Evolutionary conservation across 2,797 vertebrate species (phyloP).

Genomic region (Sciaenops ocellatus): DNA sequence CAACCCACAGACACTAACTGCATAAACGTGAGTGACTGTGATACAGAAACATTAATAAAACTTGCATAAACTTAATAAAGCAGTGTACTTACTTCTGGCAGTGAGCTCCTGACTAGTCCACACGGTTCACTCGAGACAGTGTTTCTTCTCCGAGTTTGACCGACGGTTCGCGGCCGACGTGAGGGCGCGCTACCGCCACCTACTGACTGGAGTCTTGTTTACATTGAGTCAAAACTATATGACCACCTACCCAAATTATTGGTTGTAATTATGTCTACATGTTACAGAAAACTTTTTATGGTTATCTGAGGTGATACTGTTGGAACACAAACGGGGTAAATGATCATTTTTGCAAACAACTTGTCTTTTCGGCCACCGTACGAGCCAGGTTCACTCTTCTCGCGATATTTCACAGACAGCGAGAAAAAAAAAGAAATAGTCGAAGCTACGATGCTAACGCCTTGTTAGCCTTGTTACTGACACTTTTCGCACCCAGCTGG

Average conservation of each 20-base stretch:
- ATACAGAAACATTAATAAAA: not conserved
- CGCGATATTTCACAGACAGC: constrained; percentile 40
- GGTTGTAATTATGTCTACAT: not conserved
- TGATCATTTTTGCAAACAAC: too few species aligned
- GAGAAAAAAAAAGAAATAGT: constrained; percentile 2
- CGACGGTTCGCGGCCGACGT: too few species aligned
- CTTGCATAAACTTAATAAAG: rapidly evolving
- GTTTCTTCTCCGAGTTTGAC: constrained; percentile 1
- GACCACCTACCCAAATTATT: not conserved
- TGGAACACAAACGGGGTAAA: not conserved
- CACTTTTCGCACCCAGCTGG: not conserved
- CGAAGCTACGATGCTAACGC: constrained; percentile 41
- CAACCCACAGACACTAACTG: too few species aligned
- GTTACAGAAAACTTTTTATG: rapidly evolving
- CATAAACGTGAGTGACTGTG: rapidly evolving
- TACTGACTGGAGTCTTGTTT: constrained; percentile 12
- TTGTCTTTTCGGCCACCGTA: constrained; percentile 41
- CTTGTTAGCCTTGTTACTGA: constrained; percentile 41
- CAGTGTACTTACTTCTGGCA: constrained; percentile 14
- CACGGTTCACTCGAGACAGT: not conserved
- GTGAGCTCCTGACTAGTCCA: not conserved
- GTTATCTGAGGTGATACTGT: not conserved
- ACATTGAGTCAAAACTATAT: not conserved
- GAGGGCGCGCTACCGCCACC: constrained; percentile 30
- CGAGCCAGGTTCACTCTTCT: not conserved